Evolutionary conservation across 2,797 vertebrate species (phyloP).

Genomic region (Diceros bicornis): DNA sequence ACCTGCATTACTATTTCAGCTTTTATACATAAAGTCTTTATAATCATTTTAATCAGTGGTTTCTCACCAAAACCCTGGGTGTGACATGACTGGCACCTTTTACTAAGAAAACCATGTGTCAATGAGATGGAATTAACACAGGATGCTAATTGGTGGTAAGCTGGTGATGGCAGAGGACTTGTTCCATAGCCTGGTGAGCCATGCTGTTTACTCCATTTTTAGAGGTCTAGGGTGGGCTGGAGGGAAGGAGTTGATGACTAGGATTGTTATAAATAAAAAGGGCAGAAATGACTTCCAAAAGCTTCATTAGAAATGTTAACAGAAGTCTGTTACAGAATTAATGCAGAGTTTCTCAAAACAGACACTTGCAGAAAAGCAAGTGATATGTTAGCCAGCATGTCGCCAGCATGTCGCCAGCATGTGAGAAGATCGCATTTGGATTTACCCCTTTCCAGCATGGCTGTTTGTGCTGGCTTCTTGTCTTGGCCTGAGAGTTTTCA

Average conservation of each 20-base stretch:
- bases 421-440: neutral
- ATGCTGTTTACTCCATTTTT: neutral
- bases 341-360: neutral
- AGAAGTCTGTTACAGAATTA: neutral
- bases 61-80: neutral
- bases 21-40: neutral
- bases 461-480: neutral
- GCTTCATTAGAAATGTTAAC: neutral
- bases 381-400: neutral
- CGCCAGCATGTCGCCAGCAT: neutral
- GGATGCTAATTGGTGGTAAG: neutral
- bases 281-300: neutral
- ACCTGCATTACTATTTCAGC: neutral
- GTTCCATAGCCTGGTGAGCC: neutral
- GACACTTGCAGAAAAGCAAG: neutral
- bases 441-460: neutral
- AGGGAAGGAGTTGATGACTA: neutral
- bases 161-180: neutral
- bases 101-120: neutral
- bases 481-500: neutral
- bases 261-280: neutral
- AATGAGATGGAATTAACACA: neutral
- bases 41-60: conserved; percentile 23
- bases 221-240: neutral
- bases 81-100: neutral